phyloP scores from a whole-genome alignment of 2,888 invertebrate genomes.

The Seira ritae region DNA sequence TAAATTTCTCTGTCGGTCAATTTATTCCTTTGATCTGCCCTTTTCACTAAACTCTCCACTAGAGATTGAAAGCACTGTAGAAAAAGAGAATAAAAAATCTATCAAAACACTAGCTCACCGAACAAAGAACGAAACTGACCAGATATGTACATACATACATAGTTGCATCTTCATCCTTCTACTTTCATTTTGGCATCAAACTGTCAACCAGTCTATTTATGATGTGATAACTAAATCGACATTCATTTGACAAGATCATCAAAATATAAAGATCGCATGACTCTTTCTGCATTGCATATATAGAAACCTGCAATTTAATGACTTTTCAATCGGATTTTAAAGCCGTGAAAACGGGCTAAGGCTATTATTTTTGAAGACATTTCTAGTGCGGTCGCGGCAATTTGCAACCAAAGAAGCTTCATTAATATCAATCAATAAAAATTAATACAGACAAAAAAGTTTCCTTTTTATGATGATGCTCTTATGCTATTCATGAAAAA shows the following conservation, averaged over 20 bases:
- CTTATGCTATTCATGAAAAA: neutral
- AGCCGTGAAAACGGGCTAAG: neutral
- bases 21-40: conserved; percentile 70
- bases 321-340: neutral
- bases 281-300: neutral
- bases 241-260: conserved; percentile 15
- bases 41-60: conserved; percentile 63
- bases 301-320: neutral
- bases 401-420: conserved; percentile 4
- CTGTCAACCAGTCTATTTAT: conserved; percentile 31
- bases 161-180: conserved; percentile 11
- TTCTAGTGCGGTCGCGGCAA: neutral
- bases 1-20: conserved; percentile 70
- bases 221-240: conserved; percentile 29
- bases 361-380: neutral
- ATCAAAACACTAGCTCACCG: conserved; percentile 32
- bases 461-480: neutral
- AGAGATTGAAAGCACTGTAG: conserved; percentile 70
- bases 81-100: conserved; percentile 32
- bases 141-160: too few species aligned
- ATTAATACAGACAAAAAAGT: neutral
- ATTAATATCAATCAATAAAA: conserved; percentile 21
- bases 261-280: neutral
- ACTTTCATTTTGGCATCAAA: conserved; percentile 46
- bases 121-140: too few species aligned